A percentile compares a stretch with the other conserved stretches of the same genome.
phyloP scores from a whole-genome alignment of 2,113 vertebrate species.

The Chelonoidis abingdonii region DNA sequence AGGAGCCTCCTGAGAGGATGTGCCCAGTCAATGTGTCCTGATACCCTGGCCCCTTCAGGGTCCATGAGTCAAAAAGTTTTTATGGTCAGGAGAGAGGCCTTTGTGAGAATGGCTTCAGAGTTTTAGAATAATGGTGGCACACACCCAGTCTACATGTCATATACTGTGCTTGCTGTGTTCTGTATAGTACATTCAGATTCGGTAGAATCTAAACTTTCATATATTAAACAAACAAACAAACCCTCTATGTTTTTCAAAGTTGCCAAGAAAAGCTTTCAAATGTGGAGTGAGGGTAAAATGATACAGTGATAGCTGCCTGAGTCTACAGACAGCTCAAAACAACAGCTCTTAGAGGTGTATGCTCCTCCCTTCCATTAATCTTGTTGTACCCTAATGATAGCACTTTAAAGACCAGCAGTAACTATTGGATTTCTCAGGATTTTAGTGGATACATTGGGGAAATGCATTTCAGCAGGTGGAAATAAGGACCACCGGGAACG shows the following conservation, averaged over 20 bases:
- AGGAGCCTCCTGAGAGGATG: too few relatives aligned
- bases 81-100: too few relatives aligned
- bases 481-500: background rate
- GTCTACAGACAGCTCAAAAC: background rate
- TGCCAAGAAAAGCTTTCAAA: background rate
- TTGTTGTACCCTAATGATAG: too few relatives aligned
- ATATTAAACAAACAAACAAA: background rate
- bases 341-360: too few relatives aligned
- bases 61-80: too few relatives aligned
- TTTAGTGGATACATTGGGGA: conserved; percentile 32
- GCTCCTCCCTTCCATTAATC: too few relatives aligned
- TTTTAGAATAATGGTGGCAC: too few relatives aligned
- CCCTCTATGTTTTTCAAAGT: accelerated
- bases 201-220: background rate
- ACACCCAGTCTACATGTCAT: too few relatives aligned
- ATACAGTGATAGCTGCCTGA: background rate
- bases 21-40: too few relatives aligned
- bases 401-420: background rate
- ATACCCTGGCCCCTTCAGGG: too few relatives aligned
- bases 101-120: too few relatives aligned
- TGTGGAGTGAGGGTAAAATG: accelerated
- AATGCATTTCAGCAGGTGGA: conserved; percentile 47
- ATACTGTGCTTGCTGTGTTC: background rate
- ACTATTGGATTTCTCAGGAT: conserved; percentile 36
- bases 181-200: background rate